Percentiles rank a stretch among this genome's conserved stretches.
These are phyloP conservation scores for Piaya cayana DNA, from an alignment of 2,113 vertebrate genomes.

Conservation along the genomic window DNA sequence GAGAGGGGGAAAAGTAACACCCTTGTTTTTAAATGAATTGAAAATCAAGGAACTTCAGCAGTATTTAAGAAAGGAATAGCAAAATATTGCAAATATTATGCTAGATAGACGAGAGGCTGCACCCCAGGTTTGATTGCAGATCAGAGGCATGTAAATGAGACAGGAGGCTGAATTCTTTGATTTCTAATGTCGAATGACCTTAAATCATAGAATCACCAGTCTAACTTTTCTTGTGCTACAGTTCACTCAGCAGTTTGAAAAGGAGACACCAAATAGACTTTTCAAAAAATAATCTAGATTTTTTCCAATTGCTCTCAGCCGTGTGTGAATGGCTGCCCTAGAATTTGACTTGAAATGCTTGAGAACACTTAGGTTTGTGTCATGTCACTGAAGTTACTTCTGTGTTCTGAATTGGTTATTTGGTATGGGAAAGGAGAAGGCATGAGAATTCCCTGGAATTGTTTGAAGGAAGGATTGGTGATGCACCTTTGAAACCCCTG, in stretches of 20 bases:
- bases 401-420: background rate
- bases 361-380: background rate
- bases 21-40: background rate
- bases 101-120: background rate
- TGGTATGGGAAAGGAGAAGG: constrained; percentile 80
- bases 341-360: background rate
- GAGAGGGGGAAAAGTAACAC: background rate
- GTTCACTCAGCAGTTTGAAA: background rate
- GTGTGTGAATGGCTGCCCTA: background rate
- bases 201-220: background rate
- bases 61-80: background rate
- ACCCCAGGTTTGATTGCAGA: background rate
- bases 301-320: background rate
- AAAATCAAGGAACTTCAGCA: background rate
- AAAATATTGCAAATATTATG: background rate
- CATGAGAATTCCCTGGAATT: constrained; percentile 78
- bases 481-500: constrained; percentile 82
- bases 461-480: constrained; percentile 75
- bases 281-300: background rate
- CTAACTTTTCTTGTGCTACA: background rate
- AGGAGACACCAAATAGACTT: background rate
- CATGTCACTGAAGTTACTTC: background rate
- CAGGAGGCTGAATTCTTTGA: background rate
- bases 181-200: background rate
- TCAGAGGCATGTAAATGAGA: background rate